phyloP scores from a whole-genome alignment of 2,888 invertebrate species.

The Dascillus cervinus region DNA sequence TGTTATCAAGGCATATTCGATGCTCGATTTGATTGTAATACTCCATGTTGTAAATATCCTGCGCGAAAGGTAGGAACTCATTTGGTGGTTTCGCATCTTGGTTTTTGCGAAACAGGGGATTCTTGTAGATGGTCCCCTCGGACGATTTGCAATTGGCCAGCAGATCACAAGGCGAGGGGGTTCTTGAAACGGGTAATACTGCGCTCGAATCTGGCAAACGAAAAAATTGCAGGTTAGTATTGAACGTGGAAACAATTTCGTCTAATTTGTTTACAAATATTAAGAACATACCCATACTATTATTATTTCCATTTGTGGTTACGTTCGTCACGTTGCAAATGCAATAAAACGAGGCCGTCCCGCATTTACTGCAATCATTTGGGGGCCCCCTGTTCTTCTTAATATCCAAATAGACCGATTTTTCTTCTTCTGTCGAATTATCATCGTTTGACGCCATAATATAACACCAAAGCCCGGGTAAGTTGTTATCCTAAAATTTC shows the following conservation, averaged over 20 bases:
- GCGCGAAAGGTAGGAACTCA: not conserved
- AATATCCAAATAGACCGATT: constrained; percentile 4
- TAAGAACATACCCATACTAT: constrained; percentile 15
- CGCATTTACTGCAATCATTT: not conserved
- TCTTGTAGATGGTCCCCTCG: constrained; percentile 1
- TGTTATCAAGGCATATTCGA: no score
- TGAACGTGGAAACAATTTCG: no score
- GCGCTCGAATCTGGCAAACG: no score
- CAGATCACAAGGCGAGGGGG: constrained; percentile 1
- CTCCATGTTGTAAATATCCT: no score
- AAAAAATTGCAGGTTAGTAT: no score
- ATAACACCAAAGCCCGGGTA: constrained; percentile 12
- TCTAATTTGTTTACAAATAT: constrained; percentile 16
- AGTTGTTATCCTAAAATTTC: constrained; percentile 4
- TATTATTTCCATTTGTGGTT: constrained; percentile 13
- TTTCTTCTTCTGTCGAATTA: constrained; percentile 15
- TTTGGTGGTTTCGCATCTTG: not conserved
- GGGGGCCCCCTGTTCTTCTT: not conserved
- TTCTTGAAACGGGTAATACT: not conserved
- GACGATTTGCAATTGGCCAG: constrained; percentile 1
- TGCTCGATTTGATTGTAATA: no score
- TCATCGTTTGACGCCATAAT: constrained; percentile 21
- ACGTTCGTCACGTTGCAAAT: not conserved
- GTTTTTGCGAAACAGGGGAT: not conserved
- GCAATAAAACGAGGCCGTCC: no score